phyloP scores from a whole-genome alignment of 2,888 invertebrate genomes.

The Amblyjoppa fuscipennis region DNA sequence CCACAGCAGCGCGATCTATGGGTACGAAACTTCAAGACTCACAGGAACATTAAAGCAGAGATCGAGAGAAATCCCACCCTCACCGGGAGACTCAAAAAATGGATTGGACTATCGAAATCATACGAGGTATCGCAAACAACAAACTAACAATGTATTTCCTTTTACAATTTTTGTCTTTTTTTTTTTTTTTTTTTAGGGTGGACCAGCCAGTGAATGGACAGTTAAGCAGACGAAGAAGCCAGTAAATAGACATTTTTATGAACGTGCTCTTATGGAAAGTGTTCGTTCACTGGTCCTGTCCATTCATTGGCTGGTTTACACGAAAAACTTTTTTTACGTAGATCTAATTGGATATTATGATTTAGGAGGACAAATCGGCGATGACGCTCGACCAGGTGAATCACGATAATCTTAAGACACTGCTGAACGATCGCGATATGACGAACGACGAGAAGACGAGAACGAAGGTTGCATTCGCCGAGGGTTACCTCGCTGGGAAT shows the following conservation, averaged over 20 bases:
- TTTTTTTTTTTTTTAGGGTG: not conserved
- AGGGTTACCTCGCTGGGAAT: slow-evolving; percentile 93
- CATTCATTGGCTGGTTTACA: too few relatives aligned
- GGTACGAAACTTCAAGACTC: slow-evolving; percentile 92
- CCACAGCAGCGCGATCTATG: slow-evolving; percentile 85
- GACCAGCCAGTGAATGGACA: too few relatives aligned
- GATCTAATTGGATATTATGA: slow-evolving; percentile 20
- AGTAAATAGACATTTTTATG: too few relatives aligned
- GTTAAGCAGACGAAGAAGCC: too few relatives aligned
- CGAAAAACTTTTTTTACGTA: not conserved
- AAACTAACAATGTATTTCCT: not conserved
- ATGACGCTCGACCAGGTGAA: slow-evolving; percentile 80
- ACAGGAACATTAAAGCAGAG: slow-evolving; percentile 90
- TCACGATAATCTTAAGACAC: slow-evolving; percentile 86
- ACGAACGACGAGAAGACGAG: slow-evolving; percentile 89
- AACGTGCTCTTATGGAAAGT: too few relatives aligned
- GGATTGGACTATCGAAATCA: slow-evolving; percentile 74
- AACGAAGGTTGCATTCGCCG: slow-evolving; percentile 95
- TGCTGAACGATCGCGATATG: slow-evolving; percentile 86
- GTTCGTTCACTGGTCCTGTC: too few relatives aligned
- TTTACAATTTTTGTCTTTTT: not conserved
- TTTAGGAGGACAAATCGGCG: slow-evolving; percentile 73
- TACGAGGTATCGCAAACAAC: slow-evolving; percentile 55
- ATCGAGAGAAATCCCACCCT: slow-evolving; percentile 90
- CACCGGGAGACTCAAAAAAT: slow-evolving; percentile 74